Evolutionary conservation across 2,797 vertebrate species (phyloP), one percentile per base, ranked within the genome.

Genomic region (Nannoperca obscura): DNA sequence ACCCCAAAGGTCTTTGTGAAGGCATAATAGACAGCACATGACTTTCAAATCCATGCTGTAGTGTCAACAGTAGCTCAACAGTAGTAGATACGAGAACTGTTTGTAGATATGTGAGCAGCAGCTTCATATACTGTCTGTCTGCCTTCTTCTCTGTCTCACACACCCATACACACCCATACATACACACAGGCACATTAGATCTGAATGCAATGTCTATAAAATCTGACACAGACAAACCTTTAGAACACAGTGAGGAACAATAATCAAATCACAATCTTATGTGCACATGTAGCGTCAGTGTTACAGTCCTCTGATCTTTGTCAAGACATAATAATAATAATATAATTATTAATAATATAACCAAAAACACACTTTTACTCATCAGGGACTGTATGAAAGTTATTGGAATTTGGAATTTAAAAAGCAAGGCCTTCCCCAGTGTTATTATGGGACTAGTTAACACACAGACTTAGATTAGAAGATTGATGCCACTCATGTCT

Each of bases 11-110:
- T 75, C 79, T 91, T 86, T 62, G 79, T 88, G 42, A 63, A 59
- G 57, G 70, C 69, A 83, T 91, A 87, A 85, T 74, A 74, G 81
- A 67, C 46, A 55, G 78, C 87, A 74, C 82, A 88, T 86, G 82
- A 67, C 83, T 87, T 85, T 89, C 84, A 82, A 90, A 71, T 84
- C 83, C 74, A 32, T 70, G 32, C 24, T 68, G 38, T 88, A 62
- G 58, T 91, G 78, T n/a, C n/a, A n/a, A n/a, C n/a, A n/a, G n/a
- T n/a, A n/a, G n/a, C n/a, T 92, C 84, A 90, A 90, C 88, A 91
- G 34, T 75, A 46, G 57, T 4, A 54, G 66, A 70, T 66, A 60
- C 65, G 24, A 64, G 49, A 58, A 19, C 46, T 73, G 71, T 78
- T 20, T 69, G 47, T 59, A 74, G 70, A 50, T 61, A 49, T 74